These are phyloP conservation scores for Accipiter virgatus DNA, from an alignment of 2,113 vertebrate genomes.

Conservation along the genomic window DNA sequence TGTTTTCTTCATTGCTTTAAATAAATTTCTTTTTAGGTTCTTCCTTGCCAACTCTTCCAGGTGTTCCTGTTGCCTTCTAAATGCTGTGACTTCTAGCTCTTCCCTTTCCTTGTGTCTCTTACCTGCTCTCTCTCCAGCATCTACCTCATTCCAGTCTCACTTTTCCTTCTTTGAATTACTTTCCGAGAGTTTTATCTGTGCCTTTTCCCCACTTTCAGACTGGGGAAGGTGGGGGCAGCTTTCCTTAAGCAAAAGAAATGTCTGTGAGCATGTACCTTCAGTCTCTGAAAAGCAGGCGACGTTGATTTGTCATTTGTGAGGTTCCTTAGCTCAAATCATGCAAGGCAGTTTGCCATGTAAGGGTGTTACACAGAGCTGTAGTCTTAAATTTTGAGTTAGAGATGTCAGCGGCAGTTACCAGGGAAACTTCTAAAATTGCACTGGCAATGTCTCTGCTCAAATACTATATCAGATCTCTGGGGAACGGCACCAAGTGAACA, in stretches of 20 bases:
- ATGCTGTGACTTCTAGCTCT: neutral
- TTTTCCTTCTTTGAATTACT: neutral
- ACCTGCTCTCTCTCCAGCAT: neutral
- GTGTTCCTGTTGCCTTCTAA: neutral
- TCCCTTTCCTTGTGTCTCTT: neutral
- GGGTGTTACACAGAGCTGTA: constrained; percentile 15
- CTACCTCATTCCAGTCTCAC: neutral
- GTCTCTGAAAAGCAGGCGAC: neutral
- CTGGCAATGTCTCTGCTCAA: constrained; percentile 19
- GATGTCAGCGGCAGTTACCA: constrained; percentile 64
- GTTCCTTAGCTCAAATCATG: neutral
- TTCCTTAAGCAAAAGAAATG: neutral
- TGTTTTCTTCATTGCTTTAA: neutral
- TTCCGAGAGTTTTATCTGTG: neutral
- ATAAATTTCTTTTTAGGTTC: neutral
- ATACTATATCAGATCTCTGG: constrained; percentile 17
- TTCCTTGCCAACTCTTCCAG: neutral
- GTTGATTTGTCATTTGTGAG: neutral
- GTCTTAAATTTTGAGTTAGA: constrained; percentile 47
- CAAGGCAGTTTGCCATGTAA: neutral
- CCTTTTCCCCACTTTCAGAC: neutral
- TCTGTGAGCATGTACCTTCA: neutral
- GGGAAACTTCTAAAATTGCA: constrained; percentile 68
- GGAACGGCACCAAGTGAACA: constrained; percentile 18
- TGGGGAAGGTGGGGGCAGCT: neutral